These are phyloP conservation scores for Helarctos malayanus DNA, from an alignment of 2,797 vertebrate species.

Conservation along the genomic window DNA sequence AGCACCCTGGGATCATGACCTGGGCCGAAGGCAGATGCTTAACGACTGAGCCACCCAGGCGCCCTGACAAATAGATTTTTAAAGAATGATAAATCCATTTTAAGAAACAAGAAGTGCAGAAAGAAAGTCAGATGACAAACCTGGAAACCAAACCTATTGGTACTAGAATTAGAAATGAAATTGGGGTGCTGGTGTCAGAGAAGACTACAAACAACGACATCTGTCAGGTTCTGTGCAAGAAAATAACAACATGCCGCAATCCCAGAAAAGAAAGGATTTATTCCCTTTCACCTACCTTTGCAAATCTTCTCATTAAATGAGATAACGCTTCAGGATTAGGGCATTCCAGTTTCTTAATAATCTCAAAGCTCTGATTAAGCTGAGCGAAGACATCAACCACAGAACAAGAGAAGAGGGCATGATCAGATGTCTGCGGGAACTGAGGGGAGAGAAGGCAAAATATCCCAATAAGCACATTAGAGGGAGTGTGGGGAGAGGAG, in stretches of 20 bases:
- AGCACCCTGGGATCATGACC: too few relatives aligned
- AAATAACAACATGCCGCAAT: not conserved
- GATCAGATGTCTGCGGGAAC: constrained; percentile 99
- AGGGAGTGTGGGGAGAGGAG: not conserved
- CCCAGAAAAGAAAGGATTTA: not conserved
- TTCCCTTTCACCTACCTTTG: constrained; percentile 92
- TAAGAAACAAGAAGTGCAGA: not conserved
- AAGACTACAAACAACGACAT: not conserved
- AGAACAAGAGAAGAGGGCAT: constrained; percentile 98
- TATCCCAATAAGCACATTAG: not conserved
- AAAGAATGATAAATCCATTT: not conserved
- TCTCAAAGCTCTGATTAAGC: constrained; percentile 99
- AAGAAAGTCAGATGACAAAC: not conserved
- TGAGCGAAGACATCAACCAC: constrained; percentile 99
- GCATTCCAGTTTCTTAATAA: constrained; percentile 99
- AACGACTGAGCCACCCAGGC: too few relatives aligned
- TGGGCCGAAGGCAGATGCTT: too few relatives aligned
- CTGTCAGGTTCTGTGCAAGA: not conserved
- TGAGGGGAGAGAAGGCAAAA: constrained; percentile 82
- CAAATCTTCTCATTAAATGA: constrained; percentile 99
- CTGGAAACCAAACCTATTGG: not conserved
- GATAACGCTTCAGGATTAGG: constrained; percentile 98
- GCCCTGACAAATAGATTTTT: not conserved
- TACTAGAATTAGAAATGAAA: not conserved
- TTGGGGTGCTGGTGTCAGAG: not conserved